phyloP scores from a whole-genome alignment of 2,113 vertebrate genomes.

The Tichodroma muraria region DNA sequence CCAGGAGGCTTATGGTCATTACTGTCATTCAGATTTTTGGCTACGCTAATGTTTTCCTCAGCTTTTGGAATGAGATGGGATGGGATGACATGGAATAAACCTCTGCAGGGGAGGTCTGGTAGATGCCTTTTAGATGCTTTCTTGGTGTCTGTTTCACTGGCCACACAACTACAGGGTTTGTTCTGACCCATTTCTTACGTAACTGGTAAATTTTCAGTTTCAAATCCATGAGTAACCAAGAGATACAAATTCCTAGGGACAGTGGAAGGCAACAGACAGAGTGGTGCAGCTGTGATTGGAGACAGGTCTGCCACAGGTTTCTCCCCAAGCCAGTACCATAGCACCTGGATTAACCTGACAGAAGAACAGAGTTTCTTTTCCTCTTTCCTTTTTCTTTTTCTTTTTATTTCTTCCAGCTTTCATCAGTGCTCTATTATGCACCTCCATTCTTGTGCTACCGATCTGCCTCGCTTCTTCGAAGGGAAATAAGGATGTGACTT shows the following conservation, averaged over 20 bases:
- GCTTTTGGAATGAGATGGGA: not conserved
- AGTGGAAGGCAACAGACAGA: not conserved
- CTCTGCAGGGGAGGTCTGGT: not conserved
- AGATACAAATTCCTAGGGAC: not conserved
- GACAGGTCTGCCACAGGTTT: not conserved
- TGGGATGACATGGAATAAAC: not conserved
- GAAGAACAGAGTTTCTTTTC: not conserved
- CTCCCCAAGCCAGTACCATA: not conserved
- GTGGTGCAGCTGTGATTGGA: not conserved
- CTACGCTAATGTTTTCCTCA: not conserved
- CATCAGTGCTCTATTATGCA: not conserved
- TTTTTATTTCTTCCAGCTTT: not conserved
- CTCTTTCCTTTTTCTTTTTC: not conserved
- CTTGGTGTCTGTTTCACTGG: not conserved
- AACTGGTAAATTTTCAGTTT: not conserved
- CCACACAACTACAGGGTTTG: not conserved
- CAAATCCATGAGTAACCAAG: not conserved
- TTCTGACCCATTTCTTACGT: not conserved
- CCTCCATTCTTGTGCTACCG: not conserved
- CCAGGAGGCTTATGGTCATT: not conserved
- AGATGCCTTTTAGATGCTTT: not conserved
- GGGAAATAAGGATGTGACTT: not conserved
- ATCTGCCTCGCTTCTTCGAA: not conserved
- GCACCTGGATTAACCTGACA: not conserved
- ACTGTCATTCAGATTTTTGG: not conserved